phyloP scores from a whole-genome alignment of 2,113 vertebrate species.

The Pterocles gutturalis region DNA sequence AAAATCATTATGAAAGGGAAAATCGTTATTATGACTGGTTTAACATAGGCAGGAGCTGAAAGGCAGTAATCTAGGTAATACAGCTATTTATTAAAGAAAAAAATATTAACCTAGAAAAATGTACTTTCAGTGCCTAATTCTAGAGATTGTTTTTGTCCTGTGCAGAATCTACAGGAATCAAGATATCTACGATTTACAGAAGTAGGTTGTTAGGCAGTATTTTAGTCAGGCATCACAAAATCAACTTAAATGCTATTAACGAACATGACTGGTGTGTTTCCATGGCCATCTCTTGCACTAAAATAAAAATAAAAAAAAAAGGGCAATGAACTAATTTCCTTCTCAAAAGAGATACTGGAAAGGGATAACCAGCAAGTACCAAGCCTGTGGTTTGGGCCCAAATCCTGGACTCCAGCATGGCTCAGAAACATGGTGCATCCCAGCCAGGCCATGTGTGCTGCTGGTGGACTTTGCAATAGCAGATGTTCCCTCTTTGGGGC shows the following conservation, averaged over 20 bases:
- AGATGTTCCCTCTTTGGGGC: neutral
- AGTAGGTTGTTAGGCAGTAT: neutral
- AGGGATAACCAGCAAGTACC: neutral
- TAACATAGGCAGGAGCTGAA: neutral
- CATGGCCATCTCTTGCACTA: neutral
- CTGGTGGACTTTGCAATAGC: neutral
- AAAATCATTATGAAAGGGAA: constrained; percentile 22
- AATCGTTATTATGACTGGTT: neutral
- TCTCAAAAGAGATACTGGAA: neutral
- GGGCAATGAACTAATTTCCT: neutral
- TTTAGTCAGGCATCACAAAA: neutral
- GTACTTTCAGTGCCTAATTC: neutral
- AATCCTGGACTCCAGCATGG: neutral
- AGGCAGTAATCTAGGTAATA: neutral
- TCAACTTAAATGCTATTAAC: neutral
- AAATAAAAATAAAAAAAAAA: neutral
- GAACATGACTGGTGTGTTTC: neutral
- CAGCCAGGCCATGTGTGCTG: neutral
- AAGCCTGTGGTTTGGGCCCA: neutral
- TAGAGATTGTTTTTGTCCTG: neutral
- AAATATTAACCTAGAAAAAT: neutral
- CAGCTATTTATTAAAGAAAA: constrained; percentile 32
- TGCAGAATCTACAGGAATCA: neutral
- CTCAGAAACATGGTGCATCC: neutral
- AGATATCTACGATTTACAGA: neutral